These are phyloP conservation scores for Hoplias malabaricus DNA, from an alignment of 2,113 vertebrate species.

Conservation along the genomic window DNA sequence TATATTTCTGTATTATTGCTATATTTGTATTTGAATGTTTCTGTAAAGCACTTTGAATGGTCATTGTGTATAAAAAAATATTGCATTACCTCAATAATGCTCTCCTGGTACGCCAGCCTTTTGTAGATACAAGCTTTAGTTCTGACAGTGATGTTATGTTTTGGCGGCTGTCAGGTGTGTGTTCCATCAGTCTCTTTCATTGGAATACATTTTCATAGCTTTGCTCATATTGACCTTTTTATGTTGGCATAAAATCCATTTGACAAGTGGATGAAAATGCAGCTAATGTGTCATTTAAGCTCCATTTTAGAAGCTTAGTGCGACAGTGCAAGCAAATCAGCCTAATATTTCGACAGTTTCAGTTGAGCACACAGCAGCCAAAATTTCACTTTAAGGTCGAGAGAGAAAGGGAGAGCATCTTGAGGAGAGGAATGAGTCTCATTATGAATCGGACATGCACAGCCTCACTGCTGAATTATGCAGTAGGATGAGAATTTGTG, in stretches of 20 bases:
- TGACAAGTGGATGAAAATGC: not conserved
- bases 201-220: not conserved
- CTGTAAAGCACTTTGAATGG: too few species aligned
- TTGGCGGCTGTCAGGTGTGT: not conserved
- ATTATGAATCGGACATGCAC: constrained; percentile 31
- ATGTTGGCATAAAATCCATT: not conserved
- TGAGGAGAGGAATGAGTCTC: constrained; percentile 22
- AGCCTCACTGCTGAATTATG: constrained; percentile 27
- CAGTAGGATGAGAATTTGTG: constrained; percentile 9
- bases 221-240: not conserved
- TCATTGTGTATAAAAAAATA: too few species aligned
- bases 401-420: constrained; percentile 1
- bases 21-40: too few species aligned
- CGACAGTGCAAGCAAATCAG: not conserved
- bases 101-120: too few species aligned
- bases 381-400: not conserved
- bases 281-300: constrained; percentile 16
- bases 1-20: too few species aligned
- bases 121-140: too few species aligned
- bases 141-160: too few species aligned
- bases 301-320: constrained; percentile 20
- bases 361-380: constrained; percentile 8
- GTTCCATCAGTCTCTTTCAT: not conserved
- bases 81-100: too few species aligned
- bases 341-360: constrained; percentile 9